These are phyloP conservation scores for Anabas testudineus DNA, from an alignment of 2,797 vertebrate species.

Conservation along the genomic window DNA sequence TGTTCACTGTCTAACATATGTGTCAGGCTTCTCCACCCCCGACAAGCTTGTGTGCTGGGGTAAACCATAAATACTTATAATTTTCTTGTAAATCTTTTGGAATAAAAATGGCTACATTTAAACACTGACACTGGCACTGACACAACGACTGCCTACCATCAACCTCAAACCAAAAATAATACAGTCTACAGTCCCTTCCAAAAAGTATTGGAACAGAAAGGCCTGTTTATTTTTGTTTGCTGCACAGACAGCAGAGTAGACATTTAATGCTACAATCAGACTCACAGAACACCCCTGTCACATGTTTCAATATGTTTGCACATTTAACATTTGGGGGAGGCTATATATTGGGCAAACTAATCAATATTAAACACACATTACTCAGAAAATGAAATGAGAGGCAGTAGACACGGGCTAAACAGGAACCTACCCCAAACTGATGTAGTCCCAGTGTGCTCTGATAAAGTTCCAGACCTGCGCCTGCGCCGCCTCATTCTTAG, in stretches of 20 bases:
- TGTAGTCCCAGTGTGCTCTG: constrained; percentile 84
- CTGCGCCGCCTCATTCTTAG: constrained; percentile 87
- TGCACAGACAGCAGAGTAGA: too few relatives aligned
- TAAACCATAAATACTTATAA: constrained; percentile 12
- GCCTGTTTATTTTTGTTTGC: too few relatives aligned
- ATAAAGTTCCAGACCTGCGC: constrained; percentile 92
- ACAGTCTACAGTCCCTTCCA: background rate
- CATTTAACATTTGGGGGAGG: too few relatives aligned
- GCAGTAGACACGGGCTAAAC: background rate
- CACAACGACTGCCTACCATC: constrained; percentile 4
- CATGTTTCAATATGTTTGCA: too few relatives aligned
- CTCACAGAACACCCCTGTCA: too few relatives aligned
- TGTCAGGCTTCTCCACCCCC: constrained; percentile 11
- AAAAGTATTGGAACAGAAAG: too few relatives aligned
- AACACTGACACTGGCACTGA: background rate
- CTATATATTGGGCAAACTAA: constrained; percentile 16
- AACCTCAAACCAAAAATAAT: constrained; percentile 14
- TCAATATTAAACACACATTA: constrained; percentile 2
- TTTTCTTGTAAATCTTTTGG: constrained; percentile 15
- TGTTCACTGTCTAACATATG: background rate
- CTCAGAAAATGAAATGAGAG: constrained; percentile 11
- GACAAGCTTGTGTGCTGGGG: constrained; percentile 10
- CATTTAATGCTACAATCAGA: too few relatives aligned
- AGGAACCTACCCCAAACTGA: constrained; percentile 85
- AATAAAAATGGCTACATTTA: constrained; percentile 17